Conservation (phyloP, 1,140 invertebrate species). For the Zelostemma sp. region DNA sequence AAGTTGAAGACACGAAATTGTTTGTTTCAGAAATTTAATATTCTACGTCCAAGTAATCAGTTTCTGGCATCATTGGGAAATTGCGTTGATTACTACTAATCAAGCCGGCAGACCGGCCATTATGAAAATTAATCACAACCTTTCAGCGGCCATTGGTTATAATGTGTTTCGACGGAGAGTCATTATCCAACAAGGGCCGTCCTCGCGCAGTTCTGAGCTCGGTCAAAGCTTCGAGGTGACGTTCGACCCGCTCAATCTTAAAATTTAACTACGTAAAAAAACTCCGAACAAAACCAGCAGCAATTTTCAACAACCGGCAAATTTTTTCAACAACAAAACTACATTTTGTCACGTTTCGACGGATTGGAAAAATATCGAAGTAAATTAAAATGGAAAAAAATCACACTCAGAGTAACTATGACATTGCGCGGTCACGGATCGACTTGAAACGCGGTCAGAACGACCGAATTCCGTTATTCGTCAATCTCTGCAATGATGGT, state of each 20-base stretch:
- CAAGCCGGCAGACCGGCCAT: slow-evolving; percentile 39
- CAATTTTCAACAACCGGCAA: too few relatives aligned
- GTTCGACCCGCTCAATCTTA: too few relatives aligned
- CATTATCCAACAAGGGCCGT: slow-evolving; percentile 33
- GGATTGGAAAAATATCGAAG: too few relatives aligned
- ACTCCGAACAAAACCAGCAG: too few relatives aligned
- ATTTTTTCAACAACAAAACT: too few relatives aligned
- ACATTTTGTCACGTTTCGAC: too few relatives aligned
- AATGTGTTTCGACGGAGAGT: slow-evolving; percentile 18
- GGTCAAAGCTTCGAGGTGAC: slow-evolving; percentile 48
- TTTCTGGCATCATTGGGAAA: background rate
- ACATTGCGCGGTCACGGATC: slow-evolving; percentile 52
- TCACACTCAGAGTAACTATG: slow-evolving; percentile 69
- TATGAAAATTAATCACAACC: slow-evolving; percentile 55
- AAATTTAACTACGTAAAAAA: too few relatives aligned
- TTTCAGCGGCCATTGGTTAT: slow-evolving; percentile 48
- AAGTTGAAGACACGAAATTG: background rate
- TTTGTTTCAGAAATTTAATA: too few relatives aligned
- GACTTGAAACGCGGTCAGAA: slow-evolving; percentile 43
- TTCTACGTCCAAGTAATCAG: background rate
- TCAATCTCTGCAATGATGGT: slow-evolving; percentile 49
- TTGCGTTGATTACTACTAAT: slow-evolving; percentile 7
- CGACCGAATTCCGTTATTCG: slow-evolving; percentile 40
- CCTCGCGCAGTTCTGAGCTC: slow-evolving; percentile 12
- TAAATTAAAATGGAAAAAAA: slow-evolving; percentile 23